Evolutionary conservation across 1,140 invertebrate species (phyloP), one percentile per base, ranked within the genome.

Genomic region (Neuroterus valhalla): DNA sequence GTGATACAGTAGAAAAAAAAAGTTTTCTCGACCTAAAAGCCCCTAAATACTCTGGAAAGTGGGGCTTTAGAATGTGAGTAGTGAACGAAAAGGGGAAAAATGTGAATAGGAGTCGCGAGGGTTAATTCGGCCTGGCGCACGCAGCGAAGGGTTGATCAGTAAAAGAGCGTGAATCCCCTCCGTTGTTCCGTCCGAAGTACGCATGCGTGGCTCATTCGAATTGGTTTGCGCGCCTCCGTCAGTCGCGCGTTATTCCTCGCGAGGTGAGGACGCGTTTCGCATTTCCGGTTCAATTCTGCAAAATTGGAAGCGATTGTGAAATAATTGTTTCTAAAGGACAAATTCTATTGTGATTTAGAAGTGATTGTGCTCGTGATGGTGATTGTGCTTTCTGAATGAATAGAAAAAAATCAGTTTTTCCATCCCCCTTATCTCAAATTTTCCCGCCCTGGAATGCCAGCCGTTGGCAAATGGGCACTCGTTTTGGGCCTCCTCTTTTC

Each of bases 371-470:
- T 26, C 12, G 52, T 26, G 21, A 23, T 55, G 23, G 55, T 62
- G 55, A 31, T 62, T 14, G 23, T 62, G 52, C 23, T 38, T 15
- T 38, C 23, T 62, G 12, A 62, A 26, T 62, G 23, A 31, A 14
- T 31, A 31, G 10, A 26, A 62, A 62, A 38, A 26, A 21, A 31
- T 26, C 26, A 11, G 15, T 26, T 26, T 26, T 15, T 26, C 52
- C 2, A 38, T n/a, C 31, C 23, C 55, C 55, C 23, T 15, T 15
- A 15, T 62, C 8, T 62, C 14, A 14, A 62, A 62, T 62, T 31
- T 62, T 62, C 21, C 26, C 66, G 68, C 67, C 23, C 23, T 26
- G 68, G 66, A 23, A 83, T 83, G 82, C 72, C 68, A 68, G 68
- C 50, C 17, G 19, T 73, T 55, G 48, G 45, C 52, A 68, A 55